A percentile compares a stretch with the other conserved stretches of the same genome.
phyloP scores from a whole-genome alignment of 1,140 invertebrate genomes.

The Solenopsis fugax region DNA sequence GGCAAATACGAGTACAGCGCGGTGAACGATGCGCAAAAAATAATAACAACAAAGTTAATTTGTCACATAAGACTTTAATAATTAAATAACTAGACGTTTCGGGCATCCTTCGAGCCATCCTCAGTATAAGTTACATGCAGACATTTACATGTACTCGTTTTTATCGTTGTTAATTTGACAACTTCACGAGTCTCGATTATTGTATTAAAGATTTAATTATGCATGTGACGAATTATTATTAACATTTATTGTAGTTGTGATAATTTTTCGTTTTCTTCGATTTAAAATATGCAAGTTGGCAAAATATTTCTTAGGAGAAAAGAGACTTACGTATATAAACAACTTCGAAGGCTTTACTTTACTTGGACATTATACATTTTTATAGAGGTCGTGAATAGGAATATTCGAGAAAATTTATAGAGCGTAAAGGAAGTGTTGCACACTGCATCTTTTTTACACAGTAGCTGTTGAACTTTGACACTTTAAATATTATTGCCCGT shows the following conservation, averaged over 20 bases:
- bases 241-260: not conserved
- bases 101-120: too few species aligned
- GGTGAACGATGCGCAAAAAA: too few species aligned
- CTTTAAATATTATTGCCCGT: constrained; percentile 41
- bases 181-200: too few species aligned
- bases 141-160: too few species aligned
- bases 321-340: not conserved
- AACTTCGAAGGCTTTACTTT: not conserved
- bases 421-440: not conserved
- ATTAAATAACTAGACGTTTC: too few species aligned
- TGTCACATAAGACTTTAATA: too few species aligned
- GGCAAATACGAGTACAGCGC: too few species aligned
- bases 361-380: not conserved
- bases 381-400: not conserved
- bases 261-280: not conserved
- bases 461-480: constrained; percentile 45
- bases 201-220: not conserved
- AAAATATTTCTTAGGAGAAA: not conserved
- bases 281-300: not conserved
- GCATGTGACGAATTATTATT: not conserved
- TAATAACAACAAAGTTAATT: too few species aligned
- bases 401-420: constrained; percentile 11
- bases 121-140: too few species aligned
- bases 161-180: too few species aligned
- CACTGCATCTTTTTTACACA: not conserved